Percentiles rank a stretch among this genome's conserved stretches.
Evolutionary conservation across 2,797 vertebrate species (phyloP).

Genomic region (Betta splendens): DNA sequence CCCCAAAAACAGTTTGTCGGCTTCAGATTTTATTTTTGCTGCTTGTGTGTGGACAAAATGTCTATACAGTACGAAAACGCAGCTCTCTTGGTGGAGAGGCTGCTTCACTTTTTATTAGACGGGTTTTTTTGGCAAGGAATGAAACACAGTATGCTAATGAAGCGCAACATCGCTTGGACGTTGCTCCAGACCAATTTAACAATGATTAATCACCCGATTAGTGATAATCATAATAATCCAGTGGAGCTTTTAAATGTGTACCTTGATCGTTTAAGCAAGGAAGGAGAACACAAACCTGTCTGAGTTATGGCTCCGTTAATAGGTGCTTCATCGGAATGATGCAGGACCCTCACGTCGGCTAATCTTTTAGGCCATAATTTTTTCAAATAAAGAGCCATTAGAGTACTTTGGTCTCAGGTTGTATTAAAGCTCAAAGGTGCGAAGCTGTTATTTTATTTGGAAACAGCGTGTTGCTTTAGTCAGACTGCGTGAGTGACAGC

Average conservation of each 20-base stretch:
- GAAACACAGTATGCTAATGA: slow-evolving; percentile 38
- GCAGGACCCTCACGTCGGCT: no score
- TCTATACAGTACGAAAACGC: no score
- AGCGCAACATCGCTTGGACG: slow-evolving; percentile 35
- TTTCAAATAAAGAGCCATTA: slow-evolving; percentile 20
- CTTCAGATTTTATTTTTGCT: slow-evolving; percentile 17
- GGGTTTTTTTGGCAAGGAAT: slow-evolving; percentile 42
- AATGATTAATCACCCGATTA: slow-evolving; percentile 60
- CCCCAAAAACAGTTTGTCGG: slow-evolving; percentile 5
- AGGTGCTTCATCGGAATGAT: not conserved
- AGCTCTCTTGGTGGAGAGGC: slow-evolving; percentile 20
- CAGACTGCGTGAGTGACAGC: slow-evolving; percentile 66
- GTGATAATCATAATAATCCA: slow-evolving; percentile 39
- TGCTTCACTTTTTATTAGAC: slow-evolving; percentile 32
- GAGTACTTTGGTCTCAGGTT: slow-evolving; percentile 32
- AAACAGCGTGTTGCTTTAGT: slow-evolving; percentile 52
- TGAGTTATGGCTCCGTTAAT: not conserved
- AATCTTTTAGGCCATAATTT: slow-evolving; percentile 26
- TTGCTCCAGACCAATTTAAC: slow-evolving; percentile 23
- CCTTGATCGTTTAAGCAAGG: slow-evolving; percentile 13
- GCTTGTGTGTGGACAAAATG: slow-evolving; percentile 3
- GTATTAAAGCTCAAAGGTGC: slow-evolving; percentile 21
- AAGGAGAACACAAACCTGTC: not conserved
- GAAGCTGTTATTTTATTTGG: slow-evolving; percentile 27
- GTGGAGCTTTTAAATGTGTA: slow-evolving; percentile 29